Base-by-base conservation (phyloP, 2,797 vertebrate species). In the Sebastes glaucus region DNA sequence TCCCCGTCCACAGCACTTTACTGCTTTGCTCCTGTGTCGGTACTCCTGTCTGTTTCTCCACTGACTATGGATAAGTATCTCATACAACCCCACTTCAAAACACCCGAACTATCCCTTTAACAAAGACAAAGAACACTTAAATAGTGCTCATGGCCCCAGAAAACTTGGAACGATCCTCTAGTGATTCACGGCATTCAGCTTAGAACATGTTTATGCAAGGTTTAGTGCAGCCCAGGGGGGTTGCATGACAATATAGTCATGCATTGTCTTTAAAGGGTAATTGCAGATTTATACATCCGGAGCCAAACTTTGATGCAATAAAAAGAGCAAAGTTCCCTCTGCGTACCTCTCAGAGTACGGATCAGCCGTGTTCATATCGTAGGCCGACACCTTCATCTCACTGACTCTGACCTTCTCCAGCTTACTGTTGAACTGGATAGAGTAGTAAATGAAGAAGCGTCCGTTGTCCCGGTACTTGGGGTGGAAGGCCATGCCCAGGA, bases 401-500 rank as follows among this genome's bases (percentile, higher is more conserved):
- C 96, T 97, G 88, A 97, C 95, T 52, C 96, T 89, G 82, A 98
- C 91, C 78, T 95, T 97, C 80, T 97, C 96, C 76, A 92, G 85
- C 79, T 81, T 49, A 20, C 92, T 89, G 80, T 94, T 89, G 82
- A 90, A 91, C 84, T 93, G 75, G 30, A 96, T 92, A 0, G 96
- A 97, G 79, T 97, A 97, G 89, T 96, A 97, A 79, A 98, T 90
- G 69, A 95, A 99, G 88, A 99, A 96, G 74, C 95, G 96, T 5
- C 96, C 89, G 0, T 97, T 98, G 81, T 71, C 32, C 20, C 82
- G 88, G 89, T 97, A 96, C 49, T 87, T 87, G 2, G 96, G 96
- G 16, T 98, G 97, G 71, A 98, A 97, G 60, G 95, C 96, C 94
- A 98, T 92, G 4, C 96, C 96, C 77, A 98, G 88, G 84, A 98